A percentile compares a stretch with the other conserved stretches of the same genome.
These are phyloP conservation scores for Paralvinella palmiformis DNA, from an alignment of 1,140 invertebrate genomes.

Conservation along the genomic window DNA sequence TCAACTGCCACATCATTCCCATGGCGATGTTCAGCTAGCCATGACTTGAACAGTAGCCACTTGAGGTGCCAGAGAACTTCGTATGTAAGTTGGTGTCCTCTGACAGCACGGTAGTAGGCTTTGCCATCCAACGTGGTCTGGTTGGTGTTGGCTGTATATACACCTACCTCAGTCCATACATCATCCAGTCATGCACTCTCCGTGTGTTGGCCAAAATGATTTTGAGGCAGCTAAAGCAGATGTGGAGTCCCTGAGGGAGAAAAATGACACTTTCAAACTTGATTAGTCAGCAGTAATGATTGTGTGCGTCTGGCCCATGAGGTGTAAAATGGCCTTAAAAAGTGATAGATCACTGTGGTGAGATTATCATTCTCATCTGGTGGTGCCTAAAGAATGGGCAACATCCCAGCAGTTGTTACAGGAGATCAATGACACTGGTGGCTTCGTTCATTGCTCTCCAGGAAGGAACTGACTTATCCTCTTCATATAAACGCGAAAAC, in stretches of 20 bases:
- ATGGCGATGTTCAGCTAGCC: no score
- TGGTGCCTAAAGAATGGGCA: no score
- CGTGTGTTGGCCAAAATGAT: conserved; percentile 20
- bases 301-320: conserved; percentile 11
- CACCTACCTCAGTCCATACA: conserved; percentile 12
- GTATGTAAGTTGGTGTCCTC: conserved; percentile 2
- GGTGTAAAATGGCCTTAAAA: conserved; percentile 9
- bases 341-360: background rate
- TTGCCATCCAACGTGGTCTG: conserved; percentile 17
- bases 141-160: conserved; percentile 13
- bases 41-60: background rate
- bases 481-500: background rate
- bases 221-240: conserved; percentile 18
- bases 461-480: no score
- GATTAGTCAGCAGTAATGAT: conserved; percentile 18
- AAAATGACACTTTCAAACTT: conserved; percentile 17
- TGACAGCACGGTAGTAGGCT: conserved; percentile 11
- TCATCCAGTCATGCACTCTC: conserved; percentile 18
- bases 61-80: background rate
- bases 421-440: background rate
- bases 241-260: conserved; percentile 13
- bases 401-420: no score
- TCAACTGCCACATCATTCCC: no score
- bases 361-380: background rate
- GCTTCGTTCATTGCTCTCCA: background rate